These are phyloP conservation scores for Mergus octosetaceus DNA, from an alignment of 2,797 vertebrate genomes.

Conservation along the genomic window DNA sequence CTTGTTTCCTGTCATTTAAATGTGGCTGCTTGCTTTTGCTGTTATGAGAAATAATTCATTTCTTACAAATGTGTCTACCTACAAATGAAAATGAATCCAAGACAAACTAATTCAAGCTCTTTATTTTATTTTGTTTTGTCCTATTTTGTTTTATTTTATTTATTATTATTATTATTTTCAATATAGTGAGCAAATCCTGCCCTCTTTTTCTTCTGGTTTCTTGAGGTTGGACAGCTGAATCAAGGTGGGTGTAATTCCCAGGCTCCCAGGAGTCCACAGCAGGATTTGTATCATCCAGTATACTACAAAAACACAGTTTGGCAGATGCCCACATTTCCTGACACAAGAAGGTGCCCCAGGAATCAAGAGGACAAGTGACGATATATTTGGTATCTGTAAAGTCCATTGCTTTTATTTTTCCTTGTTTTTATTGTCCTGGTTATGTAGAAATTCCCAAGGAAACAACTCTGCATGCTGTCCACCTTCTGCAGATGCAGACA, in stretches of 20 bases:
- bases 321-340: neutral
- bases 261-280: neutral
- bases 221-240: neutral
- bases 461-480: neutral
- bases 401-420: neutral
- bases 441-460: neutral
- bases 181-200: neutral
- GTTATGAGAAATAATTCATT: neutral
- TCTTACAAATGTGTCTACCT: neutral
- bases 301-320: neutral
- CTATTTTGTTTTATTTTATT: too few relatives aligned
- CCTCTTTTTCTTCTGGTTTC: neutral
- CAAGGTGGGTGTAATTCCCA: neutral
- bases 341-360: neutral
- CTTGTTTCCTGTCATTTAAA: neutral
- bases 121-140: too few relatives aligned
- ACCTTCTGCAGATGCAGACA: neutral
- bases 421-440: neutral
- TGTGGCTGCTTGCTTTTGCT: neutral
- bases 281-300: neutral
- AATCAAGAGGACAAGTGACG: neutral
- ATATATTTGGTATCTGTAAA: neutral
- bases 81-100: constrained; percentile 33
- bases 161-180: neutral
- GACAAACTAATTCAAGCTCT: neutral